These are phyloP conservation scores for Sphaeramia orbicularis DNA, from an alignment of 2,797 vertebrate genomes.

Conservation along the genomic window DNA sequence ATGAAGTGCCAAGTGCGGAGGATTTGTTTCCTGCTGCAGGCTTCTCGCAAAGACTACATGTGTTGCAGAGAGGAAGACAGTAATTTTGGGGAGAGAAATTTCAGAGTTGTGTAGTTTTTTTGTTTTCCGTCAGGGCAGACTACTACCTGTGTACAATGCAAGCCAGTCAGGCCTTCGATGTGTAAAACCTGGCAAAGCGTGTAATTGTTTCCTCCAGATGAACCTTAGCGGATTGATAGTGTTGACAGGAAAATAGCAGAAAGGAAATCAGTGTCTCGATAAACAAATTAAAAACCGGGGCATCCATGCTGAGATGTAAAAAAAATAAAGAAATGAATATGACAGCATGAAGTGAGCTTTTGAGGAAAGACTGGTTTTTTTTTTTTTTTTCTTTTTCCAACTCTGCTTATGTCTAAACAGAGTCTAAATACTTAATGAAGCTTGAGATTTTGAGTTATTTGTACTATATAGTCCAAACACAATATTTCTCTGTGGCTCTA, in stretches of 20 bases:
- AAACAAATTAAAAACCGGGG: slow-evolving; percentile 68
- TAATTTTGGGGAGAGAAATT: slow-evolving; percentile 44
- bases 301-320: slow-evolving; percentile 55
- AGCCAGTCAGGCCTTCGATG: slow-evolving; percentile 49
- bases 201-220: slow-evolving; percentile 77
- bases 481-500: slow-evolving; percentile 42
- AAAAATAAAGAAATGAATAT: slow-evolving; percentile 8
- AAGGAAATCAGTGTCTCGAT: slow-evolving; percentile 52
- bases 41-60: slow-evolving; percentile 20
- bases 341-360: slow-evolving; percentile 23
- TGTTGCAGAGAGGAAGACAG: slow-evolving; percentile 10
- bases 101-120: slow-evolving; percentile 12
- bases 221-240: slow-evolving; percentile 53
- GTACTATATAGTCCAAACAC: slow-evolving; percentile 38
- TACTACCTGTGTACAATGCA: slow-evolving; percentile 37
- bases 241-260: slow-evolving; percentile 55
- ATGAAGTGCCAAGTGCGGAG: slow-evolving; percentile 41
- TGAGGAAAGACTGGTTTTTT: slow-evolving; percentile 21
- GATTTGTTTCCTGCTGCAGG: slow-evolving; percentile 39
- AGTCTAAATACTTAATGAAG: slow-evolving; percentile 56
- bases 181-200: slow-evolving; percentile 73
- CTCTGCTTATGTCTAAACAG: slow-evolving; percentile 39
- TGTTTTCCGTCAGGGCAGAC: background rate
- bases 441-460: slow-evolving; percentile 38
- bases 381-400: slow-evolving; percentile 33